Percentiles rank a stretch among this genome's conserved stretches.
Conservation (phyloP, 2,888 invertebrate species). For the Zonitis immaculata region DNA sequence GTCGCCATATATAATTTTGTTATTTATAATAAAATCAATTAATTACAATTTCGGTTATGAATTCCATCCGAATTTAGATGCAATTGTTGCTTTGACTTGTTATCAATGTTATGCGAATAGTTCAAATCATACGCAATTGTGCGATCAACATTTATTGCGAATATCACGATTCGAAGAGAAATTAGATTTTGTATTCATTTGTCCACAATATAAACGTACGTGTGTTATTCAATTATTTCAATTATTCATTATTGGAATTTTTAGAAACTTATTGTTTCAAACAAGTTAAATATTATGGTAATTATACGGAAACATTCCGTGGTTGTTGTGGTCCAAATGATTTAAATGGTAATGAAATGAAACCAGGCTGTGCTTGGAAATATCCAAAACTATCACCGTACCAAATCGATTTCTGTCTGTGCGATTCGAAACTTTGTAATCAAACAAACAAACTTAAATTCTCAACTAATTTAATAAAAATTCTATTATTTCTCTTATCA, state of each 20-base stretch:
- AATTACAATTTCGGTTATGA: not conserved
- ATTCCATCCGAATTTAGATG: conserved; percentile 13
- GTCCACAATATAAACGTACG: conserved; percentile 19
- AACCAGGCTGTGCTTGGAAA: conserved; percentile 23
- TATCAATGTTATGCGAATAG: conserved; percentile 26
- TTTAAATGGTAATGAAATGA: conserved; percentile 17
- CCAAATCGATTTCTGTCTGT: conserved; percentile 8
- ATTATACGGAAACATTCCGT: conserved; percentile 17
- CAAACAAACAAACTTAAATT: not conserved
- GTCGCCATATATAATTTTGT: not conserved
- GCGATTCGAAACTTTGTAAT: conserved; percentile 11
- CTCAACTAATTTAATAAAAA: not conserved
- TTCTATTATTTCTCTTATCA: not conserved
- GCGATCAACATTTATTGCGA: conserved; percentile 25
- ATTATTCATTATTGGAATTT: not conserved
- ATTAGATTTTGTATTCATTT: conserved; percentile 23
- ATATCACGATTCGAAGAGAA: conserved; percentile 18
- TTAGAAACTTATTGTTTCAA: conserved; percentile 26
- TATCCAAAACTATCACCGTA: not conserved
- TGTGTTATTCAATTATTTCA: not conserved
- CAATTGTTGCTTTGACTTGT: conserved; percentile 19
- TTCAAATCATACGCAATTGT: conserved; percentile 18
- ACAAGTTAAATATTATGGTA: conserved; percentile 10
- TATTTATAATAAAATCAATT: not conserved
- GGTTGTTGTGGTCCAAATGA: conserved; percentile 25